Evolutionary conservation across 2,113 vertebrate species (phyloP).

Genomic region (Thunnus maccoyii): DNA sequence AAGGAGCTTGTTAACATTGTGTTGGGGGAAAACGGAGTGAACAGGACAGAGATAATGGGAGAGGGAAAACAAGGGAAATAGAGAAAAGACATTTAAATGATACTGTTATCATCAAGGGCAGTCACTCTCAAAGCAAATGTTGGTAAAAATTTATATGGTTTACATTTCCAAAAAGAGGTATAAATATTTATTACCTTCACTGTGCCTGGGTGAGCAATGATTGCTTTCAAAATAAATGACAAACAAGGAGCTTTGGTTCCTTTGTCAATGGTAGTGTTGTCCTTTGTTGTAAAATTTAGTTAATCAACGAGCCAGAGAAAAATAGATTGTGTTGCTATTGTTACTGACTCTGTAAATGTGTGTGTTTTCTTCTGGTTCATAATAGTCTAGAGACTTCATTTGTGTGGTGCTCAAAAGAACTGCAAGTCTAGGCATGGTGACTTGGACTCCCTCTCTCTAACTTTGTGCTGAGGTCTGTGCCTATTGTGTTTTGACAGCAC

Average conservation of each 20-base stretch:
- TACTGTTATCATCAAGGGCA: constrained; percentile 72
- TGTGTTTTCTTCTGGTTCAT: constrained; percentile 65
- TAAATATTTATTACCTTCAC: constrained; percentile 73
- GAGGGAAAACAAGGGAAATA: constrained; percentile 59
- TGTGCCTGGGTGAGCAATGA: constrained; percentile 61
- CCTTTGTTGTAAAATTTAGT: constrained; percentile 63
- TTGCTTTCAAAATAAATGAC: constrained; percentile 75
- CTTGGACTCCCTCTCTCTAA: constrained; percentile 60
- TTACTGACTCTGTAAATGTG: constrained; percentile 54
- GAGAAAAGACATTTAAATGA: constrained; percentile 75
- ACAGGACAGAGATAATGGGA: constrained; percentile 57
- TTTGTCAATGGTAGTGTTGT: constrained; percentile 50
- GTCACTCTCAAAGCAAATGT: constrained; percentile 66
- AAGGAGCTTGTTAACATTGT: constrained; percentile 75
- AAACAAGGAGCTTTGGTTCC: constrained; percentile 70
- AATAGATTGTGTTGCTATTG: constrained; percentile 53
- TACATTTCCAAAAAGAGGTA: constrained; percentile 71
- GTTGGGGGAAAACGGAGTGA: constrained; percentile 56
- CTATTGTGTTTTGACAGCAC: constrained; percentile 75
- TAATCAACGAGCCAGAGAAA: constrained; percentile 70
- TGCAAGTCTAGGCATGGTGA: constrained; percentile 64
- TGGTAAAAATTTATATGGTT: constrained; percentile 65
- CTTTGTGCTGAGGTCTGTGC: constrained; percentile 80
- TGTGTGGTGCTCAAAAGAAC: constrained; percentile 73
- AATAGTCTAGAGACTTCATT: constrained; percentile 76